Percentiles rank a stretch among this genome's conserved stretches.
Evolutionary conservation across 2,797 vertebrate genomes (phyloP).

Genomic region (Syncerus caffer): DNA sequence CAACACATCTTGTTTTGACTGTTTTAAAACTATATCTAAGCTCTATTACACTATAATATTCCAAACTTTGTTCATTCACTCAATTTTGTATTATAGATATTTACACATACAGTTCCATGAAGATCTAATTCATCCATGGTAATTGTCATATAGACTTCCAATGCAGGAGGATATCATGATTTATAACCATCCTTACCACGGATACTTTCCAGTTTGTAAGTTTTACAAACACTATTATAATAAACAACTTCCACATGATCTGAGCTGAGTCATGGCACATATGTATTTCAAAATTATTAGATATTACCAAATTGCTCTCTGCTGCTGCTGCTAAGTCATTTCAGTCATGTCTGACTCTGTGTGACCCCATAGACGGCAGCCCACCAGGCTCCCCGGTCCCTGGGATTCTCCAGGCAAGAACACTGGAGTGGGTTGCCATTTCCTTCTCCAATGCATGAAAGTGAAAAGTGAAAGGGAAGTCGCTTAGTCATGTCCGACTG

Average conservation of each 20-base stretch:
- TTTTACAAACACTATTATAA: not conserved
- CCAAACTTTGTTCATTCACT: not conserved
- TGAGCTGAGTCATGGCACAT: not conserved
- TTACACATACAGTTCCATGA: not conserved
- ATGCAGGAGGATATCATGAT: not conserved
- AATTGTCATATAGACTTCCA: not conserved
- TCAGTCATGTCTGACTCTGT: too few relatives aligned
- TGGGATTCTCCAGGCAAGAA: too few relatives aligned
- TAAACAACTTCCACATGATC: not conserved
- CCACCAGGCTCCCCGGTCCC: too few relatives aligned
- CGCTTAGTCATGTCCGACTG: too few relatives aligned
- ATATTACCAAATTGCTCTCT: not conserved
- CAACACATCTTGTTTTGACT: not conserved
- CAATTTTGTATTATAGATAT: not conserved
- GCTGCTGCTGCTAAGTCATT: too few relatives aligned
- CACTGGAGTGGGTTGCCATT: too few relatives aligned
- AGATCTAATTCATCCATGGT: not conserved
- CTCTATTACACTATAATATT: not conserved
- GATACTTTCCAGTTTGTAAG: not conserved
- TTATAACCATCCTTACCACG: not conserved
- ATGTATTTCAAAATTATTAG: not conserved
- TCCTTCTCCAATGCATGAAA: too few relatives aligned
- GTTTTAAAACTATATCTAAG: not conserved
- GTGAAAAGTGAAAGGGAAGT: too few relatives aligned
- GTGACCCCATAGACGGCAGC: too few relatives aligned